Evolutionary conservation across 2,888 invertebrate genomes (phyloP).

Genomic region (Punctoribates punctum): DNA sequence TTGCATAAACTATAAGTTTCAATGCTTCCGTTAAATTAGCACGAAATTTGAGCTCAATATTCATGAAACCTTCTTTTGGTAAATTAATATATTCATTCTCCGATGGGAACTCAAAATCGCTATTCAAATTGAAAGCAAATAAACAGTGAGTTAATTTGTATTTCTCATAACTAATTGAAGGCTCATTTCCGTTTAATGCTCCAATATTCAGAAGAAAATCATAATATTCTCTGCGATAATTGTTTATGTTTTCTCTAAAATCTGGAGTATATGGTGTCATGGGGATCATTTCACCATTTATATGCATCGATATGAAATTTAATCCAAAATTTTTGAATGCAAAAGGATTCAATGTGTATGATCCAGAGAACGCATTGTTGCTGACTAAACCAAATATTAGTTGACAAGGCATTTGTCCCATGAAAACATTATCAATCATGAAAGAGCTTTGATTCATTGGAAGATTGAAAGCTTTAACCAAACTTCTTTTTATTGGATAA

Average conservation of each 20-base stretch:
- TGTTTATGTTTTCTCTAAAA: not conserved
- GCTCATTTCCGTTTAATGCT: not conserved
- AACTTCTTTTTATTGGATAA: not conserved
- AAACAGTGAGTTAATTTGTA: not conserved
- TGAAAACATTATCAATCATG: not conserved
- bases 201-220: constrained; percentile 9
- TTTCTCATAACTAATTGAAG: not conserved
- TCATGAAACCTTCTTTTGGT: not conserved
- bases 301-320: not conserved
- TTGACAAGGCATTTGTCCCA: not conserved
- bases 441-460: not conserved
- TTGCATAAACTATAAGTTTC: not conserved
- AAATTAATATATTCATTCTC: not conserved
- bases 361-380: not conserved
- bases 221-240: not conserved
- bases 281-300: not conserved
- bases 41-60: not conserved
- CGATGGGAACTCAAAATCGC: not conserved
- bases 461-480: not conserved
- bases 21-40: not conserved
- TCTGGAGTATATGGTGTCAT: not conserved
- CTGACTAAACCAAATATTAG: not conserved
- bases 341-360: not conserved
- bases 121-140: constrained; percentile 1
- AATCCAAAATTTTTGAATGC: not conserved